Conservation (phyloP, 2,888 invertebrate genomes). For the Beris chalybata region DNA sequence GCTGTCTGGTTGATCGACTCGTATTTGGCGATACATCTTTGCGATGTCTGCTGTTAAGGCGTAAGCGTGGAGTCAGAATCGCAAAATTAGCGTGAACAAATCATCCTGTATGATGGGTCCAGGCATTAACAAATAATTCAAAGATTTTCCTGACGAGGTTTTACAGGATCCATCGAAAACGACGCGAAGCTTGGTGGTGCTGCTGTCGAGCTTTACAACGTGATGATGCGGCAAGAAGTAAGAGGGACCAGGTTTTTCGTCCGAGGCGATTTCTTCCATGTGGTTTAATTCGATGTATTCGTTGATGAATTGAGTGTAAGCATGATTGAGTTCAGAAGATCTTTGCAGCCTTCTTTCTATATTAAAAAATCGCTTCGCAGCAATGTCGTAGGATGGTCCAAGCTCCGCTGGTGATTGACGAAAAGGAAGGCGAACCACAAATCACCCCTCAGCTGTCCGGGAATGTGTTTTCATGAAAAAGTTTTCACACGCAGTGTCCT, state of each 20-base stretch:
- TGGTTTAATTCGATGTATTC: background rate
- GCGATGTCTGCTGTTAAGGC: background rate
- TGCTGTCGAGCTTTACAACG: background rate
- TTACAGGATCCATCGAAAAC: background rate
- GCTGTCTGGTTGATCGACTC: background rate
- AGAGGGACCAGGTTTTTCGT: background rate
- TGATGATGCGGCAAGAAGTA: background rate
- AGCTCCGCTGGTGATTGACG: too few species aligned
- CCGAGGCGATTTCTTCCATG: background rate
- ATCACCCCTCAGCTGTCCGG: too few species aligned
- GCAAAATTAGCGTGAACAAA: background rate
- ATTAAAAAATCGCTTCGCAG: too few species aligned
- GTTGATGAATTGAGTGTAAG: background rate
- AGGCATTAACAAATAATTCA: background rate
- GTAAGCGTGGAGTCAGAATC: background rate
- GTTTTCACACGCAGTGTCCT: too few species aligned
- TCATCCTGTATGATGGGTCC: background rate
- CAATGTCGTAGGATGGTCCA: too few species aligned
- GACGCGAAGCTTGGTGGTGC: background rate
- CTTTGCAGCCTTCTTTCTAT: too few species aligned
- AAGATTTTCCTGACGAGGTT: background rate
- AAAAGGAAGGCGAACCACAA: too few species aligned
- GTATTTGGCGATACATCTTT: background rate
- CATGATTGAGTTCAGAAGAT: background rate
- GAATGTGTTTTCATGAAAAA: too few species aligned